Evolutionary conservation across 2,113 vertebrate genomes (phyloP).

Genomic region (Prionailurus bengalensis): DNA sequence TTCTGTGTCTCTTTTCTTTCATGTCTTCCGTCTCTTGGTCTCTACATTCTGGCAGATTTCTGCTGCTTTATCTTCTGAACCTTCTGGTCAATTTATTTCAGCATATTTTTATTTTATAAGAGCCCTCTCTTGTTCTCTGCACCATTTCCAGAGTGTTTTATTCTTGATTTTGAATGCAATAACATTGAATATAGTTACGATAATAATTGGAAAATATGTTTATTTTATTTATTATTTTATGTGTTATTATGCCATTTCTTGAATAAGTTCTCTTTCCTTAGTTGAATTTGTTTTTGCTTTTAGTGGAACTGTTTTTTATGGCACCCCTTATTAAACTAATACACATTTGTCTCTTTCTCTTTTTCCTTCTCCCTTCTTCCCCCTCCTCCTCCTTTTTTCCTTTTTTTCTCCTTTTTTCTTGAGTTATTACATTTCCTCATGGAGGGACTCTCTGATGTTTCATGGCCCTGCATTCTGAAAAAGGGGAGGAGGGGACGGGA

Average conservation of each 20-base stretch:
- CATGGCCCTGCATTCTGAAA: background rate
- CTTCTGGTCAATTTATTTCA: background rate
- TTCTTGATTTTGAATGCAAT: background rate
- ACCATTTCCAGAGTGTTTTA: background rate
- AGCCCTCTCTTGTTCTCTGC: background rate
- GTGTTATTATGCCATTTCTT: background rate
- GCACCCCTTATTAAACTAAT: background rate
- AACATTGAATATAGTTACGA: background rate
- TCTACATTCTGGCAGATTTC: background rate
- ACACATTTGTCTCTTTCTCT: background rate
- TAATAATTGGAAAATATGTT: background rate
- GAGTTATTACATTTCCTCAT: background rate
- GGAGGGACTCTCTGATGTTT: background rate
- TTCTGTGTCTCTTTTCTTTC: background rate
- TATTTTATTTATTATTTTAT: background rate
- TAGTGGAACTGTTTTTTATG: background rate
- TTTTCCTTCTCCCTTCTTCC: background rate
- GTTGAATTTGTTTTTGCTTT: background rate
- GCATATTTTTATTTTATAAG: background rate
- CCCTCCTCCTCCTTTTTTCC: background rate
- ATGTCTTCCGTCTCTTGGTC: background rate
- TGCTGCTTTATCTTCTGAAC: background rate
- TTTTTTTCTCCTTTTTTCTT: background rate
- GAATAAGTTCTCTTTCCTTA: background rate
- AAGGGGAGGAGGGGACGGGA: background rate